Percentiles rank a stretch among this genome's conserved stretches.
These are phyloP conservation scores for Heliconius hermathena DNA, from an alignment of 1,140 invertebrate species.

Conservation along the genomic window DNA sequence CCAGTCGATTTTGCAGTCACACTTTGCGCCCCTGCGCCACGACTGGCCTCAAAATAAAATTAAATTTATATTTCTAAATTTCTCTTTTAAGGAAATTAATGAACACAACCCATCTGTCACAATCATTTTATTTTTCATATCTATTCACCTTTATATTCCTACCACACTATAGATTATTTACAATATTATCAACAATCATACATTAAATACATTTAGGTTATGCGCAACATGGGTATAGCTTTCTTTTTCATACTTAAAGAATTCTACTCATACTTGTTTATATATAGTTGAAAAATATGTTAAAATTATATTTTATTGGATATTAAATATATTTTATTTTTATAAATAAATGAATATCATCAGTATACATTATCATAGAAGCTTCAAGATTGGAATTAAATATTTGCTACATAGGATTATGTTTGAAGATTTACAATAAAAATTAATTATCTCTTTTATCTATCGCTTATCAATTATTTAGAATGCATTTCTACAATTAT, in stretches of 20 bases:
- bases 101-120: conserved; percentile 30
- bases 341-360: background rate
- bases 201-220: conserved; percentile 53
- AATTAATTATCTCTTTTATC: background rate
- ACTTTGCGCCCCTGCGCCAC: too few relatives aligned
- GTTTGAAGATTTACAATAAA: background rate
- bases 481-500: background rate
- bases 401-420: background rate
- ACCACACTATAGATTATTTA: conserved; percentile 62
- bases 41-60: too few relatives aligned
- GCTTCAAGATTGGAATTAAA: background rate
- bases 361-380: background rate
- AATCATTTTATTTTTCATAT: conserved; percentile 41
- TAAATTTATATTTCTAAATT: background rate
- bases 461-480: background rate
- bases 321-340: conserved; percentile 17
- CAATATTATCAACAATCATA: conserved; percentile 70
- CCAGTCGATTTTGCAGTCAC: too few relatives aligned
- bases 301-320: background rate
- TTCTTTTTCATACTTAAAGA: background rate
- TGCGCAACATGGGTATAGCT: conserved; percentile 50
- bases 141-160: conserved; percentile 38
- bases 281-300: background rate
- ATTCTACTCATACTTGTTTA: background rate
- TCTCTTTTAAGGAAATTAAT: conserved; percentile 10